Evolutionary conservation across 2,888 invertebrate genomes (phyloP).

Genomic region (Diplazon laetatorius): DNA sequence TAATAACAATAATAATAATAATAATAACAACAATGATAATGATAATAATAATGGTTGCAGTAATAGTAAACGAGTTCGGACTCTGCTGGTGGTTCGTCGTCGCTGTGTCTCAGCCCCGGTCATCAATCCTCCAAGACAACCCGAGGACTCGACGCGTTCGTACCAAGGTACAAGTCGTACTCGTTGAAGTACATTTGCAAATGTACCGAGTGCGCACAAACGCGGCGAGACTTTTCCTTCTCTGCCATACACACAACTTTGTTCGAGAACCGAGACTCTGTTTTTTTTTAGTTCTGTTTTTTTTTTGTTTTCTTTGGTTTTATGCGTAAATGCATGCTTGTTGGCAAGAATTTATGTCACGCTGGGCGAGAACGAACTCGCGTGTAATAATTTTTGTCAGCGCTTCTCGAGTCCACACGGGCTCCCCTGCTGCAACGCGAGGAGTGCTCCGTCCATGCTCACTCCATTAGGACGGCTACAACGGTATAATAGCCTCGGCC

Average conservation of each 20-base stretch:
- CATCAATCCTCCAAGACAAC: slow-evolving; percentile 24
- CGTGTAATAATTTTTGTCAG: slow-evolving; percentile 37
- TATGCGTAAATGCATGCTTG: background rate
- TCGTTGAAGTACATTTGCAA: slow-evolving; percentile 41
- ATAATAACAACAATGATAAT: background rate
- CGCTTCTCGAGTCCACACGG: slow-evolving; percentile 1
- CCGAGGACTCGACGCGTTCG: slow-evolving; percentile 21
- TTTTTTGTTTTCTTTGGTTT: slow-evolving; percentile 11
- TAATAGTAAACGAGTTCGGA: slow-evolving; percentile 1
- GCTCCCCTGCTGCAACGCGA: slow-evolving; percentile 1
- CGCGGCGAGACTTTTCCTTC: background rate
- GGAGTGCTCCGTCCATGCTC: slow-evolving; percentile 39
- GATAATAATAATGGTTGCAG: background rate
- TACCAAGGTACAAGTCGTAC: slow-evolving; percentile 20
- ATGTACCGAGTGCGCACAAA: slow-evolving; percentile 9
- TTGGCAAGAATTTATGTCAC: slow-evolving; percentile 51
- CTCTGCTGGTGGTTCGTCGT: slow-evolving; percentile 8
- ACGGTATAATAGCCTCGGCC: slow-evolving; percentile 29
- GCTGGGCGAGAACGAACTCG: slow-evolving; percentile 36
- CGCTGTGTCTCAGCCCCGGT: slow-evolving; percentile 17
- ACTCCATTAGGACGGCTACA: slow-evolving; percentile 45
- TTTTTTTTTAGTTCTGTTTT: background rate
- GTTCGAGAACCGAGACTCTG: background rate
- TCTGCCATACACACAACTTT: background rate
- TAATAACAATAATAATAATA: slow-evolving; percentile 18